phyloP scores from a whole-genome alignment of 2,888 invertebrate species.

The Desoria tigrina region DNA sequence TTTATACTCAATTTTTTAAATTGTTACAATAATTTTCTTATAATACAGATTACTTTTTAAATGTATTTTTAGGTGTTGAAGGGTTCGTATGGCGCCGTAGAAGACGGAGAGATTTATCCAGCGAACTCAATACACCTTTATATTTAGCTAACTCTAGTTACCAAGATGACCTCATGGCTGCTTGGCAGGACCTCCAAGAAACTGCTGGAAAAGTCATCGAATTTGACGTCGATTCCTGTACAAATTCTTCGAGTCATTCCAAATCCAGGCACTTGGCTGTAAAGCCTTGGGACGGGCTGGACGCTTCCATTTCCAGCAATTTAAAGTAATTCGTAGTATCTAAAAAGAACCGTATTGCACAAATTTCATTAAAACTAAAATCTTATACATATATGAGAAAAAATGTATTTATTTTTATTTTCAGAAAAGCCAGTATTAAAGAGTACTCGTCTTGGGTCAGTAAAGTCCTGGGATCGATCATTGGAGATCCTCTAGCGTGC shows the following conservation, averaged over 20 bases:
- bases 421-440: not conserved
- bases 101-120: constrained; percentile 2
- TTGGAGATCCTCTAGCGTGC: constrained; percentile 44
- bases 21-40: constrained; percentile 3
- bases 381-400: too few species aligned
- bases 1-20: constrained; percentile 1
- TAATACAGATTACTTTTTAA: not conserved
- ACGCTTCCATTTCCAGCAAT: not conserved
- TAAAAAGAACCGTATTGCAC: too few species aligned
- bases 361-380: too few species aligned
- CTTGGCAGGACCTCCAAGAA: constrained; percentile 31
- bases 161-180: constrained; percentile 25
- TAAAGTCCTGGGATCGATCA: constrained; percentile 43
- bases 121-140: too few species aligned
- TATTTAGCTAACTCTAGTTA: too few species aligned
- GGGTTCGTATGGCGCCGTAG: constrained; percentile 18
- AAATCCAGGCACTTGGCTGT: not conserved
- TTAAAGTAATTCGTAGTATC: too few species aligned
- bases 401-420: too few species aligned
- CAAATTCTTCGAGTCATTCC: constrained; percentile 15
- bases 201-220: constrained; percentile 21
- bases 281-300: too few species aligned
- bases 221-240: constrained; percentile 32
- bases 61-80: constrained; percentile 20
- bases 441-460: constrained; percentile 42